Conservation (phyloP, 2,888 invertebrate genomes). For the Malthinus flaveolus region DNA sequence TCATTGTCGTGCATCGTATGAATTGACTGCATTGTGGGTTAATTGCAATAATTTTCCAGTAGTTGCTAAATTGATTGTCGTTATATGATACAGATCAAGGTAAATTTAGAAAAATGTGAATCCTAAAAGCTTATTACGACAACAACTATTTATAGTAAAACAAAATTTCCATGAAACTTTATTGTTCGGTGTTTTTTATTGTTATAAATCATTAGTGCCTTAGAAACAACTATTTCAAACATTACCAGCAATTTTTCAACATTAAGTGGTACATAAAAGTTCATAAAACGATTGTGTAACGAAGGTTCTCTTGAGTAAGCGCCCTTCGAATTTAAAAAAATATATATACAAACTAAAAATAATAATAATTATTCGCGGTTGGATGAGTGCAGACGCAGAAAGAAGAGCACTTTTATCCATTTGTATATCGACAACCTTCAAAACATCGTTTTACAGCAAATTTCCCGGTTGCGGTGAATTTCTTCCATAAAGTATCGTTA, state of each 20-base stretch:
- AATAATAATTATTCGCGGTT: background rate
- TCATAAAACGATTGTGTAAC: background rate
- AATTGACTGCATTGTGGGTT: too few relatives aligned
- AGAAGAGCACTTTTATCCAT: conserved; percentile 4
- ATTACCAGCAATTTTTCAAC: background rate
- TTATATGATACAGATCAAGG: too few relatives aligned
- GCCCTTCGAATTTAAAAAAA: conserved; percentile 17
- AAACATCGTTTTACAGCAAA: conserved; percentile 18
- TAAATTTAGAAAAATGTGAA: too few relatives aligned
- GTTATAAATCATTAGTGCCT: too few relatives aligned
- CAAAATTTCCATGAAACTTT: too few relatives aligned
- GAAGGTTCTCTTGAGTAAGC: conserved; percentile 17
- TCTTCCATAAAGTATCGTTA: conserved; percentile 15
- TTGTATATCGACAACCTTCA: conserved; percentile 13
- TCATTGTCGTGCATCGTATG: too few relatives aligned
- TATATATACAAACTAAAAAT: conserved; percentile 1
- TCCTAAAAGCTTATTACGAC: too few relatives aligned
- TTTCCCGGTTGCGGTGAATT: conserved; percentile 21
- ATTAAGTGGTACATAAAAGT: background rate
- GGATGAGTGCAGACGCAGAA: conserved; percentile 4
- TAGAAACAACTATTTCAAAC: too few relatives aligned
- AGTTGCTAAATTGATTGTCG: too few relatives aligned
- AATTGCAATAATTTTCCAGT: too few relatives aligned
- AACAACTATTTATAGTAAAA: too few relatives aligned
- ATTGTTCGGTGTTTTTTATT: too few relatives aligned